Evolutionary conservation across 2,888 invertebrate species (phyloP).

Genomic region (Aethes cnicana): DNA sequence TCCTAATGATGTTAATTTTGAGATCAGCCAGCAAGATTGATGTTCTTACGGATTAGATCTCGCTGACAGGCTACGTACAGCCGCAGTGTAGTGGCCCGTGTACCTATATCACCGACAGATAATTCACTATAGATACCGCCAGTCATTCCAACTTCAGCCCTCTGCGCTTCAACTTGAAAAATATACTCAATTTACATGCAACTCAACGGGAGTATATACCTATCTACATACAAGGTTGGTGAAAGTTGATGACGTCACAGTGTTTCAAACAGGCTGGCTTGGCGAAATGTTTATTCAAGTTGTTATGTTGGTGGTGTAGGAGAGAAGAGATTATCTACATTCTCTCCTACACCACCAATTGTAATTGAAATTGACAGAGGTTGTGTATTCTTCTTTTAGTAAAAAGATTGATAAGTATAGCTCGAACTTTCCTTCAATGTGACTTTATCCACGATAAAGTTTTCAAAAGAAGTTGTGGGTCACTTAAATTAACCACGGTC

Average conservation of each 20-base stretch:
- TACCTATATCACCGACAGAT: conserved; percentile 7
- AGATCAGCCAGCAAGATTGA: conserved; percentile 31
- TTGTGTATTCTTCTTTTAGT: too few relatives aligned
- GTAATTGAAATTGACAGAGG: too few relatives aligned
- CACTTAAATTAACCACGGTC: too few relatives aligned
- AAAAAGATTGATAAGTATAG: too few relatives aligned
- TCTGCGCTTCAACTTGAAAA: conserved; percentile 2
- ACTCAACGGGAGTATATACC: conserved; percentile 7
- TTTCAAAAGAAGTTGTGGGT: too few relatives aligned
- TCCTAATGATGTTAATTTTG: conserved; percentile 32
- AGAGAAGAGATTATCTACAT: not conserved
- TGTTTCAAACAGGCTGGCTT: conserved; percentile 6
- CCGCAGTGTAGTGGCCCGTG: conserved; percentile 34
- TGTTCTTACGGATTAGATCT: conserved; percentile 41
- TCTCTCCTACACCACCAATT: too few relatives aligned
- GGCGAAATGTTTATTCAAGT: conserved; percentile 3
- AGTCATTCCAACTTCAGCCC: conserved; percentile 7
- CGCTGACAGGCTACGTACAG: conserved; percentile 37
- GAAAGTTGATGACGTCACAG: conserved; percentile 68
- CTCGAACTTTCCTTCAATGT: too few relatives aligned
- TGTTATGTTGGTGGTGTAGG: conserved; percentile 2
- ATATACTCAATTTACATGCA: conserved; percentile 14
- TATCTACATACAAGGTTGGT: conserved; percentile 60
- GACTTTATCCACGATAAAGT: too few relatives aligned
- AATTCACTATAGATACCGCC: not conserved